Conservation (phyloP, 2,113 vertebrate genomes). For the Pogonocichla stellata region DNA sequence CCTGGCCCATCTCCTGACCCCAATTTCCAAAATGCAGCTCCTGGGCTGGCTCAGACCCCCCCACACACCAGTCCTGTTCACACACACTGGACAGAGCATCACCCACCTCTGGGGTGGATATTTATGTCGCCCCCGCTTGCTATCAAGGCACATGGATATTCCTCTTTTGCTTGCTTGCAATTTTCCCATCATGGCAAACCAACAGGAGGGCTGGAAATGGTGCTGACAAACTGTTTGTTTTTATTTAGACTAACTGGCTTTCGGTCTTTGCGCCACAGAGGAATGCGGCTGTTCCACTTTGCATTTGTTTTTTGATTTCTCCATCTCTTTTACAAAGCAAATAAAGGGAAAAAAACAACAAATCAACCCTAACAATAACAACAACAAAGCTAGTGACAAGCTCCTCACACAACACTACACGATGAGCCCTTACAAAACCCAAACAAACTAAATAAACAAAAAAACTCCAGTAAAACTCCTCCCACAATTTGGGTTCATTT, state of each 20-base stretch:
- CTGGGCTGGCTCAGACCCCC: accelerated
- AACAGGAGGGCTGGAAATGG: not conserved
- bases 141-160: not conserved
- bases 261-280: not conserved
- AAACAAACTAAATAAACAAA: not conserved
- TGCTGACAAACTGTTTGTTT: constrained; percentile 44
- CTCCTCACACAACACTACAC: not conserved
- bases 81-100: accelerated
- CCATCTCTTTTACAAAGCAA: constrained; percentile 39
- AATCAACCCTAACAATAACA: not conserved
- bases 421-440: not conserved
- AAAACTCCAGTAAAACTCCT: not conserved
- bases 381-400: constrained; percentile 16
- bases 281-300: not conserved
- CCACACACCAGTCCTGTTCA: accelerated
- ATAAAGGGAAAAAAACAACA: not conserved
- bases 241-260: constrained; percentile 37
- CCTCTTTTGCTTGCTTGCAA: not conserved
- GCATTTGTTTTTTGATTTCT: constrained; percentile 44
- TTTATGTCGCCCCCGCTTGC: not conserved
- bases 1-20: not conserved
- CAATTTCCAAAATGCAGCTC: not conserved
- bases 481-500: not conserved
- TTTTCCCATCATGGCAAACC: not conserved
- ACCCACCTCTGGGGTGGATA: not conserved